A percentile compares a stretch with the other conserved stretches of the same genome.
phyloP scores from a whole-genome alignment of 2,888 invertebrate genomes.

The Orchesellides sinensis region DNA sequence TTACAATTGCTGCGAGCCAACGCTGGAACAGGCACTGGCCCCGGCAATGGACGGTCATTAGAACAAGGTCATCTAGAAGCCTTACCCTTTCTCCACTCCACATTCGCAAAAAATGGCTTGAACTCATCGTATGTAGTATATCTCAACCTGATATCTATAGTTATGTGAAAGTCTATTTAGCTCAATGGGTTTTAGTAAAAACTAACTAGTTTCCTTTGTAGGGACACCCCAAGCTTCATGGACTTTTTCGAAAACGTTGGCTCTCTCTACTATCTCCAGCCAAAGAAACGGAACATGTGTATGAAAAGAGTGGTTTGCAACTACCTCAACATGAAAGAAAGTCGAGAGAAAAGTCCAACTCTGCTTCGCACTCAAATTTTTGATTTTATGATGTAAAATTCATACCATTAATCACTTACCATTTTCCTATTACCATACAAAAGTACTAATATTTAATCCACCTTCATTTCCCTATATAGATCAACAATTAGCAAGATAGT shows the following conservation, averaged over 20 bases:
- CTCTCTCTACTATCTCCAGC: constrained; percentile 72
- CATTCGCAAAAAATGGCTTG: not conserved
- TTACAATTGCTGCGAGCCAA: constrained; percentile 72
- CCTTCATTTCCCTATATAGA: too few relatives aligned
- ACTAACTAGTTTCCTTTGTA: not conserved
- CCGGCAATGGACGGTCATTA: too few relatives aligned
- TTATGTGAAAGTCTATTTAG: too few relatives aligned
- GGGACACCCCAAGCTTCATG: constrained; percentile 68
- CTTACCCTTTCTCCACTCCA: not conserved
- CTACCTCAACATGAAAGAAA: constrained; percentile 66
- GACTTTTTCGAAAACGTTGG: constrained; percentile 73
- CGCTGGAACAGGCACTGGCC: constrained; percentile 17
- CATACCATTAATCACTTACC: not conserved
- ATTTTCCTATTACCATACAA: not conserved
- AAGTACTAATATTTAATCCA: not conserved
- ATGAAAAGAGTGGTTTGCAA: constrained; percentile 73
- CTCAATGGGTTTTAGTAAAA: not conserved
- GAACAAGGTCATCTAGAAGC: not conserved
- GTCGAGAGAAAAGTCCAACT: constrained; percentile 53
- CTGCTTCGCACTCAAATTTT: constrained; percentile 67
- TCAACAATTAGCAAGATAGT: constrained; percentile 71
- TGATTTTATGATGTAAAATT: constrained; percentile 74
- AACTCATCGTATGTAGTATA: not conserved
- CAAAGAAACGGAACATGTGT: constrained; percentile 72
- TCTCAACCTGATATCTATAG: too few relatives aligned